Percentiles rank a stretch among this genome's conserved stretches.
These are phyloP conservation scores for Palythoa caribaeorum DNA, from an alignment of 92 coral and sea anemone species.

Conservation along the genomic window DNA sequence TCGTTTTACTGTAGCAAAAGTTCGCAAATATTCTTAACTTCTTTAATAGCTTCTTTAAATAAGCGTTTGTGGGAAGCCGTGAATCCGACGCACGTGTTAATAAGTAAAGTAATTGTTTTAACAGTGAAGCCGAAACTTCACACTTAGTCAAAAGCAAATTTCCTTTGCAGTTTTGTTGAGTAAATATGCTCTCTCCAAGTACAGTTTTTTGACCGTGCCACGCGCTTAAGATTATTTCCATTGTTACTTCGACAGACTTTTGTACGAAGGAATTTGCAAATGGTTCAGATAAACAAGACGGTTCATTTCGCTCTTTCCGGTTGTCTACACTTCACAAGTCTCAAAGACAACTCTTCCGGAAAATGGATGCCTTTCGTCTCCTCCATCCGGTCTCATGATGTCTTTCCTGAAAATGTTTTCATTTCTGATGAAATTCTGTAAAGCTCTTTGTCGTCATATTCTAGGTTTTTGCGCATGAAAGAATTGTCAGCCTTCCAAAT, in stretches of 20 bases:
- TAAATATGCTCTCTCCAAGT: constrained; percentile 31
- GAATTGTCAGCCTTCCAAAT: not conserved
- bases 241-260: constrained; percentile 39
- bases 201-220: constrained; percentile 30
- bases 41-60: constrained; percentile 21
- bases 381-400: constrained; percentile 40
- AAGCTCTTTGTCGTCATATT: constrained; percentile 28
- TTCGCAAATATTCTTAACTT: not conserved
- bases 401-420: constrained; percentile 85
- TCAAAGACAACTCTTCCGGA: constrained; percentile 47
- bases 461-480: not conserved
- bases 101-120: constrained; percentile 36
- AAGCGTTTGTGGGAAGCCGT: constrained; percentile 1
- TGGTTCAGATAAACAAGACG: constrained; percentile 25
- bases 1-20: not conserved
- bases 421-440: constrained; percentile 59
- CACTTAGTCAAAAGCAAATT: constrained; percentile 52
- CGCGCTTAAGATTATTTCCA: constrained; percentile 40
- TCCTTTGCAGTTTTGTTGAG: constrained; percentile 51
- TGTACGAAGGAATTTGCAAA: constrained; percentile 45
- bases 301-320: constrained; percentile 44
- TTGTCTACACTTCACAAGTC: constrained; percentile 14
- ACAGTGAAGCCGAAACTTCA: constrained; percentile 50
- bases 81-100: not conserved
- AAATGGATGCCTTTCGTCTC: constrained; percentile 36